These are phyloP conservation scores for Aethes cnicana DNA, from an alignment of 2,888 invertebrate species.

Conservation along the genomic window DNA sequence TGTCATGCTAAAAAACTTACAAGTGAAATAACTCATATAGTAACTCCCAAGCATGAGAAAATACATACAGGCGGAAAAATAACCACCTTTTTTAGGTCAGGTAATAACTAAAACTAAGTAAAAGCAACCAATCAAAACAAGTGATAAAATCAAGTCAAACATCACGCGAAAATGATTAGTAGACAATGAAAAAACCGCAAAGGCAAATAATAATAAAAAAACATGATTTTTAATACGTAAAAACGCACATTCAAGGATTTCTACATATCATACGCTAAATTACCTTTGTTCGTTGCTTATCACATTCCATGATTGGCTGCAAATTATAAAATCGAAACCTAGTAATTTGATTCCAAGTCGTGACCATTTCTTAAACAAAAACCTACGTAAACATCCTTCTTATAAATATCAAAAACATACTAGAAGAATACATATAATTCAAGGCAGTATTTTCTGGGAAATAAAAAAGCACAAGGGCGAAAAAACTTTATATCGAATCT, in stretches of 20 bases:
- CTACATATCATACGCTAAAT: slow-evolving; percentile 36
- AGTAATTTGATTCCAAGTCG: background rate
- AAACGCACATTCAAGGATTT: background rate
- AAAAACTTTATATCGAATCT: no score
- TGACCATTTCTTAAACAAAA: background rate
- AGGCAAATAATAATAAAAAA: slow-evolving; percentile 3
- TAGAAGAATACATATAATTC: no score
- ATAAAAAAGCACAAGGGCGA: no score
- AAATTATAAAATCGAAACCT: slow-evolving; percentile 41
- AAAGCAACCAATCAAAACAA: background rate
- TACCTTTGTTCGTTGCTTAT: slow-evolving; percentile 68
- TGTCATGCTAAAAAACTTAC: no score
- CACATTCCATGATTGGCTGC: slow-evolving; percentile 71
- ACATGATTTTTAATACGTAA: slow-evolving; percentile 4
- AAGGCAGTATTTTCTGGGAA: no score
- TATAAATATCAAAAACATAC: no score
- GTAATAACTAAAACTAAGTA: no score
- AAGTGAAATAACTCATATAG: no score
- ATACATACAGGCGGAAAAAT: no score
- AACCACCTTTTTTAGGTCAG: no score
- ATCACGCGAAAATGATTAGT: background rate
- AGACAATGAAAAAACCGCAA: background rate
- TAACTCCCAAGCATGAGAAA: no score
- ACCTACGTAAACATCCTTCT: no score
- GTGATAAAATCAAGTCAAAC: background rate